Percentiles rank a stretch among this genome's conserved stretches.
phyloP scores from a whole-genome alignment of 2,113 vertebrate genomes.

The Campylomormyrus numenius region DNA sequence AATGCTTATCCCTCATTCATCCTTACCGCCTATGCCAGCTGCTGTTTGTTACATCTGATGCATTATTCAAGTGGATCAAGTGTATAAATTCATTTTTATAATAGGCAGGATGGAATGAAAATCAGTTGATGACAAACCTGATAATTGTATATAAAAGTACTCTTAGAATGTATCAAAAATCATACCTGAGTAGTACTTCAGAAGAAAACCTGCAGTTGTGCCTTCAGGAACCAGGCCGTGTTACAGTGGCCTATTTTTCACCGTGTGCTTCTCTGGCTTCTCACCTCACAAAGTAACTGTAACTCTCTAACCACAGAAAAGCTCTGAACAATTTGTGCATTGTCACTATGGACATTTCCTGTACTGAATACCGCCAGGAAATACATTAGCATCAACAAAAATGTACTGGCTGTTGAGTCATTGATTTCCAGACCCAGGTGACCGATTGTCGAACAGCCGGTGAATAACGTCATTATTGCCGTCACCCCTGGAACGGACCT shows the following conservation, averaged over 20 bases:
- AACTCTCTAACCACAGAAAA: neutral
- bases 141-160: neutral
- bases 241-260: neutral
- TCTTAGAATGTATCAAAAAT: neutral
- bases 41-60: neutral
- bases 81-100: neutral
- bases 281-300: neutral
- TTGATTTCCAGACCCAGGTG: neutral
- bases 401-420: neutral
- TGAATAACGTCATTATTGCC: neutral
- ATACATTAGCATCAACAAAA: neutral
- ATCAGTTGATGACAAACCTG: neutral
- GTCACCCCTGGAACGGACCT: neutral
- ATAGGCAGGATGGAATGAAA: neutral
- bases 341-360: neutral
- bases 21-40: neutral
- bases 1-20: neutral
- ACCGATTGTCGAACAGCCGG: neutral
- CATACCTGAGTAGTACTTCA: neutral
- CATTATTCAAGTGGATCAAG: neutral
- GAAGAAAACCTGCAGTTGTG: neutral
- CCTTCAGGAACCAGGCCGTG: neutral
- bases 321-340: neutral
- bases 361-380: neutral
- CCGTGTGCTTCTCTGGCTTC: neutral